These are phyloP conservation scores for Drosophila sturtevanti DNA, from an alignment of 1,140 invertebrate genomes.

Conservation along the genomic window DNA sequence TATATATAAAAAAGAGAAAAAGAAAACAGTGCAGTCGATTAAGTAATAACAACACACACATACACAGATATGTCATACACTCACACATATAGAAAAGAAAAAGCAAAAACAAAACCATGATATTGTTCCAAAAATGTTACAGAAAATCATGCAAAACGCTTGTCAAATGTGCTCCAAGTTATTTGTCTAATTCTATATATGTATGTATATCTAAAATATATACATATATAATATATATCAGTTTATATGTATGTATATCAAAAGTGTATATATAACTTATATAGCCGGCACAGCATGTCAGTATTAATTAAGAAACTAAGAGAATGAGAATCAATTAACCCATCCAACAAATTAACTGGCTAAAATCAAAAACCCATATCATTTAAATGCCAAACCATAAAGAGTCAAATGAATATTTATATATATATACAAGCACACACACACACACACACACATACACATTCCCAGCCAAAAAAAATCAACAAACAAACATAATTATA, in stretches of 20 bases:
- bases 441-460: slow-evolving; percentile 2
- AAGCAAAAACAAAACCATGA: slow-evolving; percentile 38
- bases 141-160: slow-evolving; percentile 30
- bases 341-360: slow-evolving; percentile 33
- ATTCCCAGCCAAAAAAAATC: background rate
- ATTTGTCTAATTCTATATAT: slow-evolving; percentile 46
- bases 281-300: slow-evolving; percentile 12
- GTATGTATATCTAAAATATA: slow-evolving; percentile 40
- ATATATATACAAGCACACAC: slow-evolving; percentile 47
- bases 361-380: slow-evolving; percentile 48
- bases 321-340: slow-evolving; percentile 20
- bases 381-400: slow-evolving; percentile 47
- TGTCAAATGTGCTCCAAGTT: slow-evolving; percentile 59
- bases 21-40: slow-evolving; percentile 49
- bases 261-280: slow-evolving; percentile 55
- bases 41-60: slow-evolving; percentile 58
- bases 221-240: slow-evolving; percentile 43
- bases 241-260: slow-evolving; percentile 53
- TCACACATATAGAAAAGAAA: slow-evolving; percentile 20
- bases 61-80: slow-evolving; percentile 25
- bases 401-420: slow-evolving; percentile 66
- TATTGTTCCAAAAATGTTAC: slow-evolving; percentile 55
- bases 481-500: slow-evolving; percentile 26
- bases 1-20: too few relatives aligned
- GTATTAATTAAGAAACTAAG: slow-evolving; percentile 15